Base-by-base conservation (phyloP, 2,797 vertebrate species). In the Ispidina lecontei region DNA sequence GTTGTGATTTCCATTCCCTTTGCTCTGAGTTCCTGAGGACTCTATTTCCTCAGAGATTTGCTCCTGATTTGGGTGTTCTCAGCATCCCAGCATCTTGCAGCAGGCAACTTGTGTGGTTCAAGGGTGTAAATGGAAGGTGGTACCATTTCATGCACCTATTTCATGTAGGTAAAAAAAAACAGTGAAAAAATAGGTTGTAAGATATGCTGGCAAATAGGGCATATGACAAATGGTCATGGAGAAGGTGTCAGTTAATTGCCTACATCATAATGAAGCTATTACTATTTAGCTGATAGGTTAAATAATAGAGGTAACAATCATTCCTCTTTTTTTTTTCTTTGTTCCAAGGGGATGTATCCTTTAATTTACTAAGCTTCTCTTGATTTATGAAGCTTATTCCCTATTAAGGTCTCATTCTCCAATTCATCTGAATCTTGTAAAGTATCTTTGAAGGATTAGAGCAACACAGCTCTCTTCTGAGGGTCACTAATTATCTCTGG, bases 391-490 rank as follows among this genome's bases (percentile, higher is more conserved):
- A 39, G 37, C 37, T 39, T 39, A 39, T 39, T 39, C 29, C 29
- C 41, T 85, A 3, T 46, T 72, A 60, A 70, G 47, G 44, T 41
- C 60, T 73, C 84, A 16, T 76, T 84, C 76, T 79, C 47, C 33
- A 70, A 7, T 78, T 94, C 37, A 7, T 78, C 56, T 87, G 44
- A 83, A 84, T 60, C 25, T 10, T 3, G 3, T 31, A 46, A 85
- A 63, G 17, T 55, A 65, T 44, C 73, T 93, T 89, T 56, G 63
- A 90, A 93, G 70, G 70, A 81, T 93, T 90, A 92, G 63, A 84
- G 73, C 73, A 69, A 43, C n/a, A 19, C 0, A 86, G 39, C 44
- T 62, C 10, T 74, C 29, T 89, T 93, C 62, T 52, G n/a, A 89
- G 62, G 64, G 62, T 74, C 64, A 60, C 39, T 60, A 54, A 74